Conservation (phyloP, 1,140 invertebrate genomes). For the Procambarus virginalis region DNA sequence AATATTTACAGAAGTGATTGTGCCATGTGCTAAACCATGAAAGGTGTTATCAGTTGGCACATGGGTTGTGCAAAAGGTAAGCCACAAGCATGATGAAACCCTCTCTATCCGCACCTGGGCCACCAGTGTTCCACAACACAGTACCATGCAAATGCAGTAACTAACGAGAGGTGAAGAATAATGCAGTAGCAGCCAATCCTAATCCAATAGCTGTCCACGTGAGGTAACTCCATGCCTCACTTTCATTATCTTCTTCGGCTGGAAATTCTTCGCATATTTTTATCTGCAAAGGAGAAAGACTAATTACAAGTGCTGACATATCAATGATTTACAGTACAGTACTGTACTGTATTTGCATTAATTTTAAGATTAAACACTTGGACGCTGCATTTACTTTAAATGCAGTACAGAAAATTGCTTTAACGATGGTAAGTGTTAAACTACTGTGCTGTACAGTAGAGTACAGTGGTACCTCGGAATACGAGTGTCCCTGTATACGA, state of each 20-base stretch:
- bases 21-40: background rate
- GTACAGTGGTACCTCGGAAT: too few species aligned
- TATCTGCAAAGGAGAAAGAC: constrained; percentile 74
- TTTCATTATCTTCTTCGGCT: constrained; percentile 77
- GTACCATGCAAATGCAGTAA: background rate
- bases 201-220: constrained; percentile 78
- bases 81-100: background rate
- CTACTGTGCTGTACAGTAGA: too few species aligned
- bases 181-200: constrained; percentile 76
- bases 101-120: background rate
- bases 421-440: too few species aligned
- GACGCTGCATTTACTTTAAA: too few species aligned
- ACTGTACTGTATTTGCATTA: too few species aligned
- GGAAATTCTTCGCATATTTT: constrained; percentile 79
- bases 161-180: constrained; percentile 68
- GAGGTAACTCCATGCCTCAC: constrained; percentile 78
- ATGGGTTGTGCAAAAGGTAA: background rate
- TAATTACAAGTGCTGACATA: background rate
- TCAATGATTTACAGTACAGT: background rate
- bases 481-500: too few species aligned
- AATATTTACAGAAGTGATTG: background rate
- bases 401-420: too few species aligned
- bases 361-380: too few species aligned
- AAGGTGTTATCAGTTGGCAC: background rate
- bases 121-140: background rate